Evolutionary conservation across 2,113 vertebrate species (phyloP), one percentile per base, ranked within the genome.

Genomic region (Lamprotornis superbus): DNA sequence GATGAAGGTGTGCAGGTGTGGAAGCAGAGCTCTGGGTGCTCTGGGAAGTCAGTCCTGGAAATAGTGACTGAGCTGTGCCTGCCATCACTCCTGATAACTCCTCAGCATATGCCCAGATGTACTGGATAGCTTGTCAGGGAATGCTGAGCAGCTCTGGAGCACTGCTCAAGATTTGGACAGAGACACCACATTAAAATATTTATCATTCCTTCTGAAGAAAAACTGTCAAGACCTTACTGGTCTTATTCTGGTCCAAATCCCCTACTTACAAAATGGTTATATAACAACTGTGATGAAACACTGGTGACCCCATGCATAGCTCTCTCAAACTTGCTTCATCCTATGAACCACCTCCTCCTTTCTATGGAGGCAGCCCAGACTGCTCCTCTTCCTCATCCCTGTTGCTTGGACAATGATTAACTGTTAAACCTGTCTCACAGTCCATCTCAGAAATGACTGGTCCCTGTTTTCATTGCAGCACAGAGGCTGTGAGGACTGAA

Each of bases 401-500:
- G 9, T 7, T 49, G 16, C 17, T 27, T 37, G 30, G 53, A 46
- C 18, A 49, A 39, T 8, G 19, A 33, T 21, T 27, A 56, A 27
- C 24, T 21, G 11, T 24, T 40, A 49, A 88, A 79, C 11, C 17
- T 25, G 37, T 37, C 21, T 15, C 52, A 49, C 19, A 49, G 56
- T 18, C 30, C 35, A 39, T n/a, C 4, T 3, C 35, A 55, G 49
- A 83, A 92, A 53, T 7, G 4, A 15, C 71, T 8, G 20, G 39
- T 35, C 28, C 47, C 44, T 22, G 30, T 30, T 89, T 67, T 37
- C 46, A 25, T 11, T 7, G n/a, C 39, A 63, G 57, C 76, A 69
- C 0, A 0, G 63, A 47, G 59, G 15, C 37, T 35, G 21, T 20
- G 31, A 37, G 35, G 37, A 64, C 39, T 25, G 33, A 68, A 49